Conservation (phyloP, 2,888 invertebrate species). For the Sminthurinus aureus region DNA sequence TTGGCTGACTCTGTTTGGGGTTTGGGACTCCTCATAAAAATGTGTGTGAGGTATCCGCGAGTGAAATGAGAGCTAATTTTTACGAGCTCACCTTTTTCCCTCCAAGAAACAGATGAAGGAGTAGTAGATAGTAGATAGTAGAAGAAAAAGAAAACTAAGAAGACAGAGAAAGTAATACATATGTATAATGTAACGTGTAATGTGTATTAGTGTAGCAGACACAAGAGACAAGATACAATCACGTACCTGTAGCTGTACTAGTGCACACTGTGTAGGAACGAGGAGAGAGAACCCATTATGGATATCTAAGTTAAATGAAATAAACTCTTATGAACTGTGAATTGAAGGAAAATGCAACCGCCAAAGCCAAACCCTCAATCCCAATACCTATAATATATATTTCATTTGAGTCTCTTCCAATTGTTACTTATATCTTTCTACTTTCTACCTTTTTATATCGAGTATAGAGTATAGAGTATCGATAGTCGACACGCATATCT, state of each 20-base stretch:
- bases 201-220: too few species aligned
- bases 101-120: not conserved
- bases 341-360: conserved; percentile 1
- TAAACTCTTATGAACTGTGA: conserved; percentile 3
- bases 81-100: conserved; percentile 45
- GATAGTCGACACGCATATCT: not conserved
- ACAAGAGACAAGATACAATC: too few species aligned
- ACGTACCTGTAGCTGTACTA: not conserved
- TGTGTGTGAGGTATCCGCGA: conserved; percentile 49
- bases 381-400: too few species aligned
- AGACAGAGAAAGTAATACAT: not conserved
- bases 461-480: not conserved
- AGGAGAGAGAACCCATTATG: not conserved
- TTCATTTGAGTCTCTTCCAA: conserved; percentile 17
- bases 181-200: not conserved
- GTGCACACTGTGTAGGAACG: not conserved
- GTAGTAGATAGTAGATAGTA: not conserved
- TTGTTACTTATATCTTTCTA: conserved; percentile 2
- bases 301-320: conserved; percentile 7
- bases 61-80: conserved; percentile 53
- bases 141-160: not conserved
- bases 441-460: too few species aligned
- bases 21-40: conserved; percentile 27
- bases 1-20: too few species aligned
- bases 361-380: conserved; percentile 17